Evolutionary conservation across 2,113 vertebrate genomes (phyloP).

Genomic region (Pungitius pungitius): DNA sequence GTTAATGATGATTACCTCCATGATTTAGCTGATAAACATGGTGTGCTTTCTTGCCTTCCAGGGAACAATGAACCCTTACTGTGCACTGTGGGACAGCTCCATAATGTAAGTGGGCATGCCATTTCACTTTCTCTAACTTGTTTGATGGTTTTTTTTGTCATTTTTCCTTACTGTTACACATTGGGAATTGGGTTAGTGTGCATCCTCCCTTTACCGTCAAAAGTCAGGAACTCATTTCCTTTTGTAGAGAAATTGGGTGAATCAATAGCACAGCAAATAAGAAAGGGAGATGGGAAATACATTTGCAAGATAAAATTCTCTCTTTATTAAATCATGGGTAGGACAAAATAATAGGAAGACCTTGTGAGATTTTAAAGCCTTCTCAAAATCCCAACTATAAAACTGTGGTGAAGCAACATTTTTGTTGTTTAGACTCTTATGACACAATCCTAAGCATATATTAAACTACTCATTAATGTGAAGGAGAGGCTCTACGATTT

Average conservation of each 20-base stretch:
- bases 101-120: slow-evolving; percentile 89
- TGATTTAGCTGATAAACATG: slow-evolving; percentile 41
- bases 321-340: background rate
- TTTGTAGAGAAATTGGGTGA: background rate
- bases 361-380: background rate
- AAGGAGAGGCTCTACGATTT: background rate
- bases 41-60: slow-evolving; percentile 73
- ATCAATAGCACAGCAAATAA: slow-evolving; percentile 2
- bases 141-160: background rate
- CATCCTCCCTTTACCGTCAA: background rate
- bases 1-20: slow-evolving; percentile 35
- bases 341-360: slow-evolving; percentile 11
- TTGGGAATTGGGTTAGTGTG: background rate
- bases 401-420: background rate
- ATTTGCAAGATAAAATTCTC: background rate
- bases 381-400: background rate
- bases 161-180: background rate
- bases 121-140: slow-evolving; percentile 52
- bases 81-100: slow-evolving; percentile 94
- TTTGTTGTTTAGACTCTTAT: background rate
- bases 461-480: background rate
- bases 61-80: slow-evolving; percentile 96
- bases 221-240: background rate
- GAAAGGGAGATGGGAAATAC: background rate
- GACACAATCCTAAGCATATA: background rate